Base-by-base conservation (phyloP, 2,797 vertebrate species). In the Lophotriccus pileatus region DNA sequence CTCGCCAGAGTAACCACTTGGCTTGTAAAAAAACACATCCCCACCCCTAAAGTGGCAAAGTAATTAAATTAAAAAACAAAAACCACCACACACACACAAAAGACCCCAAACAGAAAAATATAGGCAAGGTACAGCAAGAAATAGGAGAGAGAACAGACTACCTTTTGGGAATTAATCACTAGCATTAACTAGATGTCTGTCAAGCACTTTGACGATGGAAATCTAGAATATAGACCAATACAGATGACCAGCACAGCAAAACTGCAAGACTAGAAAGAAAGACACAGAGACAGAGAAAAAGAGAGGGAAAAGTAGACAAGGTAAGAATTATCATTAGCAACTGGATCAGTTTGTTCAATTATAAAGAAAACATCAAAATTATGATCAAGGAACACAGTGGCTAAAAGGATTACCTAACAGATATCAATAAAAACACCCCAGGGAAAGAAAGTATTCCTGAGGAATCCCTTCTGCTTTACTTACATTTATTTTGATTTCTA, bases 401-500 rank as follows among this genome's bases (percentile, higher is more conserved):
- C 50, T 83, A 70, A 80, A 92, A 92, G 72, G 53, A 87, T 79
- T 50, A 60, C 77, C 60, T 73, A 83, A 59, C 9, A 36, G 43
- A 46, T 43, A 72, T 58, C 18, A 56, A 15, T 74, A 90, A 93
- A 91, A 75, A 81, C 21, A 62, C 1, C 3, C 10, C 13, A 37
- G 19, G 34, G 56, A 93, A 88, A 77, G 10, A 64, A 93, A 68
- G 16, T 14, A n/a, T 82, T 85, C 66, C 53, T 70, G 14, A 91
- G 49, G 58, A 76, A 67, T 28, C 22, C 39, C 23, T 73, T 83
- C 8, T 53, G 72, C 68, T 72, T 49, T 82, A 95, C 99, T 88
- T 97, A 99, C 99, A 97, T 98, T 98, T 58, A 99, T 98, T 80
- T 98, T 98, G 86, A 99, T 46, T 97, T 99, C 99, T 96, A 99